Conservation (phyloP, 2,797 vertebrate species). For the Sebastiscus albofasciatus region DNA sequence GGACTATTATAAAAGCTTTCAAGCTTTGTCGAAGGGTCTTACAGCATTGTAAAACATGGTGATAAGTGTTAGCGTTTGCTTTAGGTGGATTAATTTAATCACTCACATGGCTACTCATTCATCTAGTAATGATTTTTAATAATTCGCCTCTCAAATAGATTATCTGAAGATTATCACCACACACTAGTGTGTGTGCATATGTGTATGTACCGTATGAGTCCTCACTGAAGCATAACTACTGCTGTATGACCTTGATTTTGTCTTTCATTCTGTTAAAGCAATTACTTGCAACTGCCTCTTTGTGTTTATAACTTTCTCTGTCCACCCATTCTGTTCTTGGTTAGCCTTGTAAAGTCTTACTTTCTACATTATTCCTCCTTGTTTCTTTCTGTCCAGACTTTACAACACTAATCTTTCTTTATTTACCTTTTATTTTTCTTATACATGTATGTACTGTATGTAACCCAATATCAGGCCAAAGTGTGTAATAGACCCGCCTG, state of each 20-base stretch:
- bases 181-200: background rate
- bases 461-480: background rate
- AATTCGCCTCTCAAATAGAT: conserved; percentile 1
- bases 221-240: background rate
- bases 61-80: conserved; percentile 19
- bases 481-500: background rate
- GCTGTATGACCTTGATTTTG: background rate
- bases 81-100: conserved; percentile 43
- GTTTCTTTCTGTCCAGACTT: background rate
- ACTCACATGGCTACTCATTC: conserved; percentile 9
- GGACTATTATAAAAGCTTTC: conserved; percentile 16
- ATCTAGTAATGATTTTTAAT: conserved; percentile 18
- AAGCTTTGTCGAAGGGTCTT: conserved; percentile 16
- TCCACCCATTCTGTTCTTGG: background rate
- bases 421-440: background rate
- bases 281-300: background rate
- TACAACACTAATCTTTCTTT: no score
- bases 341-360: background rate
- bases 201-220: background rate
- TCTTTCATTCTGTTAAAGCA: background rate
- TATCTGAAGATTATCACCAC: background rate
- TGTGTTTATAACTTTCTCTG: background rate
- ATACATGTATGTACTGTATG: background rate
- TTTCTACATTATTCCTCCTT: background rate
- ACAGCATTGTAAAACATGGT: background rate